Conservation (phyloP, 2,888 invertebrate genomes). For the Drosophila siamana region DNA sequence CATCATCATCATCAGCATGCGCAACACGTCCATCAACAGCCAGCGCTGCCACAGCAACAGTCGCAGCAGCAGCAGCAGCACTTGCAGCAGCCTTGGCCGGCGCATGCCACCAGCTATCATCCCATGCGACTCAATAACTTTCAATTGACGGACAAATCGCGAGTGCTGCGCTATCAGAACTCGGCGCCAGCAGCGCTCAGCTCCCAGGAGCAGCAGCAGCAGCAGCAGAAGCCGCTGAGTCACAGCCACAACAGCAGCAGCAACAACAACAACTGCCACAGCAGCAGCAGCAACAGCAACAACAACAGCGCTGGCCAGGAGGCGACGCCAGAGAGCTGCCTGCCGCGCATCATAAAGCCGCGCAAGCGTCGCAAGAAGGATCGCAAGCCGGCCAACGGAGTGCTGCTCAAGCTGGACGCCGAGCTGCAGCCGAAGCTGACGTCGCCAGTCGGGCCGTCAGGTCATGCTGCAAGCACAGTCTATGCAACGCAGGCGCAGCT, state of each 20-base stretch:
- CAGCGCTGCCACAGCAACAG: constrained; percentile 70
- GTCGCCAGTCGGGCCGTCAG: constrained; percentile 19
- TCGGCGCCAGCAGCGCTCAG: constrained; percentile 76
- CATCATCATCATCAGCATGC: constrained; percentile 26
- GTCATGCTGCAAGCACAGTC: no score
- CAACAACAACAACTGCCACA: background rate
- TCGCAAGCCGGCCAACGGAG: constrained; percentile 89
- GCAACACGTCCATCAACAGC: constrained; percentile 16
- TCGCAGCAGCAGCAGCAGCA: constrained; percentile 3
- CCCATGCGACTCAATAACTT: constrained; percentile 42
- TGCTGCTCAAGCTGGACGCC: constrained; percentile 72
- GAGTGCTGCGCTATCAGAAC: constrained; percentile 79
- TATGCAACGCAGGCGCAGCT: constrained; percentile 29
- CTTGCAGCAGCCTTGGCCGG: constrained; percentile 73
- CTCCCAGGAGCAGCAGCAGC: constrained; percentile 59
- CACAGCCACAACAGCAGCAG: constrained; percentile 8
- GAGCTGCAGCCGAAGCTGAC: constrained; percentile 62
- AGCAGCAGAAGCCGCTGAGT: constrained; percentile 42
- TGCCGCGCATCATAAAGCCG: constrained; percentile 95
- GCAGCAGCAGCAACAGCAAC: constrained; percentile 10
- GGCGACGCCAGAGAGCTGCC: constrained; percentile 88
- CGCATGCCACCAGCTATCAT: constrained; percentile 49
- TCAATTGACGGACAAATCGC: constrained; percentile 62
- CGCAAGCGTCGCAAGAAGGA: constrained; percentile 96
- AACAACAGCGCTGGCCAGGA: constrained; percentile 24